Conservation (phyloP, 2,888 invertebrate species). For the Machimus atricapillus region DNA sequence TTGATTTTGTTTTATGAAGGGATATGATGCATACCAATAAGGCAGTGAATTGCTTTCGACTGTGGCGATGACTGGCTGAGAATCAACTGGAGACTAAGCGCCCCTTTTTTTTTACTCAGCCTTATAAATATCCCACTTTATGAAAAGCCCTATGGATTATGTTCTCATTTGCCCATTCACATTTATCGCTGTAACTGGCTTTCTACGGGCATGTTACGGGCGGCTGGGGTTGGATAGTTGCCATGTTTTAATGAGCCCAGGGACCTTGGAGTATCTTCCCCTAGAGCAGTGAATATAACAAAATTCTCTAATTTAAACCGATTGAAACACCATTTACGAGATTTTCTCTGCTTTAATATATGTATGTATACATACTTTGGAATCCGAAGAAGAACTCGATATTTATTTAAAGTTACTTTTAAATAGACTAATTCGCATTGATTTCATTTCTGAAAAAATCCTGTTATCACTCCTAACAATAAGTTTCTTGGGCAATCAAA, state of each 20-base stretch:
- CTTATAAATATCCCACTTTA: constrained; percentile 23
- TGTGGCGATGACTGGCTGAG: constrained; percentile 16
- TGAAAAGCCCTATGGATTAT: constrained; percentile 7
- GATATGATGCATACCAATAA: constrained; percentile 48
- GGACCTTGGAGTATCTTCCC: background rate
- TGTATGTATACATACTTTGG: no score
- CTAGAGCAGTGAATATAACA: background rate
- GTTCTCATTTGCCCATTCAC: constrained; percentile 9
- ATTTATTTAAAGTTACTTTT: background rate
- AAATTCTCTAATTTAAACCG: background rate
- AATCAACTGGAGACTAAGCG: constrained; percentile 24
- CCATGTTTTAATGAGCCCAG: background rate
- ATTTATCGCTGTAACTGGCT: constrained; percentile 10
- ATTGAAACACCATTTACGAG: background rate
- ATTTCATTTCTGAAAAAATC: background rate
- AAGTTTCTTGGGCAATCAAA: background rate
- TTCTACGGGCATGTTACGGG: background rate
- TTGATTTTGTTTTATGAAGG: constrained; percentile 44
- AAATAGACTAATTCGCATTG: background rate
- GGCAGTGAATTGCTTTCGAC: constrained; percentile 45
- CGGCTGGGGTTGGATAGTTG: background rate
- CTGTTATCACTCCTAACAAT: background rate
- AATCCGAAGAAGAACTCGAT: background rate
- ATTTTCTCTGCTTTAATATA: background rate
- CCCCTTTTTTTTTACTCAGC: background rate